Evolutionary conservation across 2,113 vertebrate species (phyloP).

Genomic region (Illadopsis cleaveri): DNA sequence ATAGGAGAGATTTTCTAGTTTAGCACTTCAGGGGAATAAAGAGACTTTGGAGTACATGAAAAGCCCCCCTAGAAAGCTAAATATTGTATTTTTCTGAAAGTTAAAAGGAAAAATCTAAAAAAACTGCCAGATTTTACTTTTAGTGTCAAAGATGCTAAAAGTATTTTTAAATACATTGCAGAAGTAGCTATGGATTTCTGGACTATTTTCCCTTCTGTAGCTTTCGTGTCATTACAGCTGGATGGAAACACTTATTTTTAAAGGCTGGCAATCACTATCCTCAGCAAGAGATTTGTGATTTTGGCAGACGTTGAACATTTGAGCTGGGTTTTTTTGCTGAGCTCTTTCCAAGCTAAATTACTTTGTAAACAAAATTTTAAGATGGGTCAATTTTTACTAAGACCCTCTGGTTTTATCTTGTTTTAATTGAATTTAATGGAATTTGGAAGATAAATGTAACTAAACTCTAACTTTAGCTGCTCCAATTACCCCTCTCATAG

Average conservation of each 20-base stretch:
- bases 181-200: background rate
- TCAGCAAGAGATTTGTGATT: background rate
- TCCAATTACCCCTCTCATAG: background rate
- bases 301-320: background rate
- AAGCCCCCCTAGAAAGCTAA: background rate
- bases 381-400: background rate
- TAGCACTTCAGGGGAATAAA: background rate
- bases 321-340: background rate
- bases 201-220: background rate
- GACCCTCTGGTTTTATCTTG: background rate
- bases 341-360: background rate
- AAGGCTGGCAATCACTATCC: background rate
- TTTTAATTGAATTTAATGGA: background rate
- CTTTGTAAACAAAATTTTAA: background rate
- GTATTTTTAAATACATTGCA: background rate
- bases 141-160: background rate
- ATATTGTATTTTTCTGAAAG: background rate
- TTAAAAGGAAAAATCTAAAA: background rate
- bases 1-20: background rate
- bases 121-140: background rate
- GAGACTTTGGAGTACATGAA: background rate
- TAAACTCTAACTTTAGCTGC: background rate
- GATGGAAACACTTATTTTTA: background rate
- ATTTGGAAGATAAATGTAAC: background rate
- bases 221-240: background rate